phyloP scores from a whole-genome alignment of 2,888 invertebrate genomes.

The Magallana nippona region DNA sequence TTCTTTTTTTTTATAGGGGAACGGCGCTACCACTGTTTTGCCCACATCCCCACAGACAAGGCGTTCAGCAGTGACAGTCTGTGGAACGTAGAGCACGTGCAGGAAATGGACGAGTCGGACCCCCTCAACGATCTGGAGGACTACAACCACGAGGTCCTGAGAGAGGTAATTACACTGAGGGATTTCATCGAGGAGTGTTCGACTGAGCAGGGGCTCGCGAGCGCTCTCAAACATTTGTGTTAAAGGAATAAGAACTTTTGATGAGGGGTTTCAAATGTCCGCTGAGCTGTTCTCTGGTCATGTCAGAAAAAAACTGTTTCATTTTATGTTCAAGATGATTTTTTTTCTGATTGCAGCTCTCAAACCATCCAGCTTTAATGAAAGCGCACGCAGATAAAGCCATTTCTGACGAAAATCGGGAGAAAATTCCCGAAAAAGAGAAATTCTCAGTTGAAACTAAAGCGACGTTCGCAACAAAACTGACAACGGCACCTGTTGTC shows the following conservation, averaged over 20 bases:
- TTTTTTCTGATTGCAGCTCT: not conserved
- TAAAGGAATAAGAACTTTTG: no score
- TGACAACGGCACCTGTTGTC: not conserved
- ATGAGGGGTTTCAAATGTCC: no score
- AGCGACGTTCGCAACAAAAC: no score
- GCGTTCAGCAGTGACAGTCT: conserved; percentile 43
- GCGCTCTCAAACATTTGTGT: no score
- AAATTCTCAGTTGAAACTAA: not conserved
- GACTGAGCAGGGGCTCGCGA: no score
- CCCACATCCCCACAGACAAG: conserved; percentile 37
- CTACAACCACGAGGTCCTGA: conserved; percentile 52
- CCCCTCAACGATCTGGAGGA: conserved; percentile 69
- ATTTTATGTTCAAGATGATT: no score
- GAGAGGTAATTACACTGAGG: conserved; percentile 39
- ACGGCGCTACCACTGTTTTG: conserved; percentile 66
- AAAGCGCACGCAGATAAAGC: not conserved
- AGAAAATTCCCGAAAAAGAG: not conserved
- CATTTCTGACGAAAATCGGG: not conserved
- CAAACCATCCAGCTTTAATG: not conserved
- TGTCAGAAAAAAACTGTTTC: no score
- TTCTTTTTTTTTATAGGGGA: conserved; percentile 58
- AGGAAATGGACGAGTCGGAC: conserved; percentile 65
- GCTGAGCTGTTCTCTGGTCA: no score
- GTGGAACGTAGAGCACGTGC: conserved; percentile 11
- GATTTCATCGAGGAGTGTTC: no score